Evolutionary conservation across 1,140 invertebrate genomes (phyloP).

Genomic region (Pinna nobilis): DNA sequence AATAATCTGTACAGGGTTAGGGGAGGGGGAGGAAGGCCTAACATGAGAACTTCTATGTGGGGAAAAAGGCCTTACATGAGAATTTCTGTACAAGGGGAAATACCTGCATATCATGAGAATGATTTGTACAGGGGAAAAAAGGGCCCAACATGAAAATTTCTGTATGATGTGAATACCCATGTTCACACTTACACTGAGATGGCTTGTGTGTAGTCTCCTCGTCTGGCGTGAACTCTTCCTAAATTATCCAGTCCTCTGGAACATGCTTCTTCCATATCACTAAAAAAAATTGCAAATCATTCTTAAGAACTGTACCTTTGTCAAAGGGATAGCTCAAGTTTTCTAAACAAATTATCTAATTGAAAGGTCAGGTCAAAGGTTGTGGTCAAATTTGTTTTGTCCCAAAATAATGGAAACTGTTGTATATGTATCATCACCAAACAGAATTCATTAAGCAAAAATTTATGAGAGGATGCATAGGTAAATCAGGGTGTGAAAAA

Average conservation of each 20-base stretch:
- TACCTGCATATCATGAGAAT: not conserved
- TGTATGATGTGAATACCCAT: not conserved
- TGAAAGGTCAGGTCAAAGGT: not conserved
- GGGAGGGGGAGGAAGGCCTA: not conserved
- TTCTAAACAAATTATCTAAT: not conserved
- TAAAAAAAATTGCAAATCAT: conserved; percentile 42
- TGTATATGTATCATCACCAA: no score
- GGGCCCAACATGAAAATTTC: no score
- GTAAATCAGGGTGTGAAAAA: no score
- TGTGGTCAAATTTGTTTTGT: not conserved
- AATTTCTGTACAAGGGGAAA: conserved; percentile 15
- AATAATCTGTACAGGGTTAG: no score
- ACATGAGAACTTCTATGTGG: not conserved
- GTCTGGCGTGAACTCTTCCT: conserved; percentile 71
- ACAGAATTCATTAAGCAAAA: no score
- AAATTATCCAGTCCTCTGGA: conserved; percentile 74
- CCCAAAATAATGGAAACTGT: no score
- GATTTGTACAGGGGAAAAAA: not conserved
- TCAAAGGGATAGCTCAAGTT: not conserved
- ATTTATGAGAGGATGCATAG: no score
- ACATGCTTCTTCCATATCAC: conserved; percentile 69
- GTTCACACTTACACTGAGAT: conserved; percentile 68
- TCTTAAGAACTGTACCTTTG: not conserved
- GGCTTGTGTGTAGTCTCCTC: conserved; percentile 70
- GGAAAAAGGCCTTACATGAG: not conserved